Conservation (phyloP, 2,888 invertebrate species). For the Melanophora roralis region DNA sequence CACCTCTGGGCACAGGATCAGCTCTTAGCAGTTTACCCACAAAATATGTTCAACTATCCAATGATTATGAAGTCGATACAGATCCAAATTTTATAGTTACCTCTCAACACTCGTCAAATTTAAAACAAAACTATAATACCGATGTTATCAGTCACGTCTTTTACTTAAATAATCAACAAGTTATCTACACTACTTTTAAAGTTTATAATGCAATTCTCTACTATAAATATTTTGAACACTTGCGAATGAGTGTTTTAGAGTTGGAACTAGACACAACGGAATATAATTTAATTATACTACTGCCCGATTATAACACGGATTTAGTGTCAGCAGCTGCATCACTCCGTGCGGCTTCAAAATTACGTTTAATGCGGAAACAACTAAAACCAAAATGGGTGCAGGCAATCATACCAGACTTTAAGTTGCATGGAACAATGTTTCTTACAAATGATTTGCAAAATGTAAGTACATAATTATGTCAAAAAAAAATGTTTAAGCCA, state of each 20-base stretch:
- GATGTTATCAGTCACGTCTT: conserved; percentile 75
- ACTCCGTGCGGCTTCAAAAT: conserved; percentile 80
- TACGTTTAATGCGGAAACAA: conserved; percentile 83
- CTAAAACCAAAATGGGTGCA: conserved; percentile 84
- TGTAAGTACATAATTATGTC: conserved; percentile 78
- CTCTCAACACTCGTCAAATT: conserved; percentile 9
- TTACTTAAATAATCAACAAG: conserved; percentile 77
- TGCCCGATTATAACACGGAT: conserved; percentile 83
- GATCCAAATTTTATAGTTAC: conserved; percentile 67
- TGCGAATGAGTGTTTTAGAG: conserved; percentile 85
- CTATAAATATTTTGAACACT: conserved; percentile 84
- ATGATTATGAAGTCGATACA: conserved; percentile 66
- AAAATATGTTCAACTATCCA: conserved; percentile 64
- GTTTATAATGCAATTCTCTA: conserved; percentile 87
- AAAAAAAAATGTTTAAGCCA: too few species aligned
- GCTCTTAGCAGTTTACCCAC: conserved; percentile 37
- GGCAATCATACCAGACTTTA: conserved; percentile 88
- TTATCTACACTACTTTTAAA: conserved; percentile 82
- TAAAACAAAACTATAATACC: conserved; percentile 71
- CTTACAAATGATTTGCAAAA: conserved; percentile 89
- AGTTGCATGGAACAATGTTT: conserved; percentile 86
- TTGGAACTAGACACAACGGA: conserved; percentile 88
- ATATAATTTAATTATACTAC: conserved; percentile 86
- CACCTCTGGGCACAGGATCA: conserved; percentile 38
- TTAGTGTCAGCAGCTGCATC: conserved; percentile 82